Evolutionary conservation across 2,113 vertebrate genomes (phyloP).

Genomic region (Cryptotis parvus): DNA sequence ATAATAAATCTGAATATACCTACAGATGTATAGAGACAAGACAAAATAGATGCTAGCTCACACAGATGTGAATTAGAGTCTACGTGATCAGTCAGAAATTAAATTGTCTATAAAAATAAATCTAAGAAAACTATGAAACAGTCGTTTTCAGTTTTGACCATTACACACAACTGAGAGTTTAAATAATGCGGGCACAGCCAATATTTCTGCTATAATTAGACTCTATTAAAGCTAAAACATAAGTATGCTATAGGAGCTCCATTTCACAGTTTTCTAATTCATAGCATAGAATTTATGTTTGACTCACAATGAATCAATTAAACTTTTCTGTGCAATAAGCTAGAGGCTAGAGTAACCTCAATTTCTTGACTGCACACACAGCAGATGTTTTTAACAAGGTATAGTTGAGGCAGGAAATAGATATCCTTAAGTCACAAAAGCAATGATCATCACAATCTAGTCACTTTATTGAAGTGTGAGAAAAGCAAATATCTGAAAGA

Average conservation of each 20-base stretch:
- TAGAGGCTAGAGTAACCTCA: neutral
- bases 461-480: neutral
- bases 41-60: neutral
- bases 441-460: neutral
- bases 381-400: neutral
- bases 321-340: neutral
- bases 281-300: neutral
- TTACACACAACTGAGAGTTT: neutral
- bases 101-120: neutral
- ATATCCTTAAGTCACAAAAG: too few relatives aligned
- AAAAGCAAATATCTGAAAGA: neutral
- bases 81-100: neutral
- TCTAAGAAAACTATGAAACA: neutral
- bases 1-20: neutral
- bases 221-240: too few relatives aligned
- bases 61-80: neutral
- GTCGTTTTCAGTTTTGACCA: neutral
- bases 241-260: neutral
- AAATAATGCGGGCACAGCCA: neutral
- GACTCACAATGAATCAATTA: neutral
- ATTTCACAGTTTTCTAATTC: neutral
- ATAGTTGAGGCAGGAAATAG: neutral
- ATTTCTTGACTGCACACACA: neutral
- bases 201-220: neutral
- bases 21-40: neutral